phyloP scores from a whole-genome alignment of 2,888 invertebrate species.

The Lamellibrachia columna region DNA sequence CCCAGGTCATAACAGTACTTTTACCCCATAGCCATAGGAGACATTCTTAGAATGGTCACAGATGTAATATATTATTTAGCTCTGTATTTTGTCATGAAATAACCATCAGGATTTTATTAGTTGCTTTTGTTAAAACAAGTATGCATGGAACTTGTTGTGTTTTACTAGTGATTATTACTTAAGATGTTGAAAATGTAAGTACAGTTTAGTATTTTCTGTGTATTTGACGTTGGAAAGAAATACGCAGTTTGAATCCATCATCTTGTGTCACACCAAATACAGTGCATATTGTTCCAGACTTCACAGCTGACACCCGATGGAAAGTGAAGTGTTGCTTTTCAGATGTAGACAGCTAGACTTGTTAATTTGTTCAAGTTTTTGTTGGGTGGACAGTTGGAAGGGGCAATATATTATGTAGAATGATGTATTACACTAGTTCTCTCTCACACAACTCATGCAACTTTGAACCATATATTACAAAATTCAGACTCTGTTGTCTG shows the following conservation, averaged over 20 bases:
- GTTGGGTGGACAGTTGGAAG: neutral
- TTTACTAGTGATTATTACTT: neutral
- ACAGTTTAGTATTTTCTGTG: neutral
- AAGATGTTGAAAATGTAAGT: neutral
- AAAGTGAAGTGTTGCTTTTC: neutral
- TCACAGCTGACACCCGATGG: neutral
- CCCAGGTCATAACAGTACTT: neutral
- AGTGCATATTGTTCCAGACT: neutral
- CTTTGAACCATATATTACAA: neutral
- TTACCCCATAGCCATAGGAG: neutral
- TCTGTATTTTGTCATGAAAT: neutral
- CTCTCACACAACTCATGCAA: neutral
- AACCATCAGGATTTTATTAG: neutral
- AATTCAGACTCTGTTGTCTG: neutral
- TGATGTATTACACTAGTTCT: neutral
- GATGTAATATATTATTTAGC: conserved; percentile 12
- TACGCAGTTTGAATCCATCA: neutral
- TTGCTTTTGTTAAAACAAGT: neutral
- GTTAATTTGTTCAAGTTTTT: neutral
- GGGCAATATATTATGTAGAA: neutral
- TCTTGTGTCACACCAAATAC: neutral
- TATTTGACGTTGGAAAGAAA: neutral
- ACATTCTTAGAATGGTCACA: neutral
- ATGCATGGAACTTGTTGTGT: neutral
- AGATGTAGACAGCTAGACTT: neutral